Evolutionary conservation across 2,888 invertebrate genomes (phyloP), one percentile per base, ranked within the genome.

Genomic region (Spisula subtruncata): DNA sequence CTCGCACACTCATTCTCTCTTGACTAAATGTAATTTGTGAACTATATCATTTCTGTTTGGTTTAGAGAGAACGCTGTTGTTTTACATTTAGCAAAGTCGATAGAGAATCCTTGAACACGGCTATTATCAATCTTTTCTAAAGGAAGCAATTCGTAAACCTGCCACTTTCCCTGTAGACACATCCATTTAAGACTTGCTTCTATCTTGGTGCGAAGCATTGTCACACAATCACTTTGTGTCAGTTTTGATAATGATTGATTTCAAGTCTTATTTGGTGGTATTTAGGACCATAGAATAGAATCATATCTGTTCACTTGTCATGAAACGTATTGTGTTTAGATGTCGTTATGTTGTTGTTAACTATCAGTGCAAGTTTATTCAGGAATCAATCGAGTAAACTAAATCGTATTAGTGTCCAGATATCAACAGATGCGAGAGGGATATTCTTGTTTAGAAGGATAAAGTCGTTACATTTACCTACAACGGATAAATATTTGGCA

Each of bases 181-280:
- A 25, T 66, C 60, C 60, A 66, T 66, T 66, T 66, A 66, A 66
- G 60, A 66, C n/a, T 66, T n/a, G 60, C 25, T 66, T 25, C 60
- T 66, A 66, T 66, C 60, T 66, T 66, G 25, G 60, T 66, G 10
- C 25, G 25, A 12, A 10, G 25, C 25, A 66, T n/a, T 66, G 60
- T 66, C 25, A 25, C 25, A 66, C 60, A 66, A 66, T 66, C 25
- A 66, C 60, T 10, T 66, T 25, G n/a, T 66, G 60, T 66, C 60
- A 66, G 6, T 10, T 66, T 66, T 66, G 60, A 66, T 66, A 66
- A 25, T 25, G 60, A 66, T 66, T 66, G 60, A 66, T 66, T 66
- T 66, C n/a, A n/a, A 66, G 60, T 66, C 60, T 66, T 20, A 66
- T 66, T 51, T 66, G 60, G 25, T 66, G n/a, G 60, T 25, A 66